Conservation (phyloP, 2,888 invertebrate species). For the Microplitis deprimator region DNA sequence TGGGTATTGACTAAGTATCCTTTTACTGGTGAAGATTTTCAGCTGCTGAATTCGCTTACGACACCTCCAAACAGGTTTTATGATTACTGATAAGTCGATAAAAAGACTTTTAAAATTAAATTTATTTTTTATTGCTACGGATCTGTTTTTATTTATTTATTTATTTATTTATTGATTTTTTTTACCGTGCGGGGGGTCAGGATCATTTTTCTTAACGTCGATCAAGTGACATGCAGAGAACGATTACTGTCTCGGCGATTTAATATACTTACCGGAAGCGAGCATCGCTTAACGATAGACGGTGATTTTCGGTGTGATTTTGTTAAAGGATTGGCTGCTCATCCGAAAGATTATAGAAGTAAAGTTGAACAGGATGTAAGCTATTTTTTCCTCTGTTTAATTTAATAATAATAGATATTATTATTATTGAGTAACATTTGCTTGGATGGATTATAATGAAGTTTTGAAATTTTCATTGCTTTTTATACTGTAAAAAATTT, state of each 20-base stretch:
- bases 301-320: conserved; percentile 13
- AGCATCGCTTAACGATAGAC: conserved; percentile 44
- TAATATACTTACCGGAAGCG: conserved; percentile 72
- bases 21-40: conserved; percentile 74
- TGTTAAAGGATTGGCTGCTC: conserved; percentile 44
- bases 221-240: conserved; percentile 68
- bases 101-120: conserved; percentile 37
- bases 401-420: conserved; percentile 2
- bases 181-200: conserved; percentile 57
- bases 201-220: conserved; percentile 73
- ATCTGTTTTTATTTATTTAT: conserved; percentile 29
- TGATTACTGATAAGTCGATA: conserved; percentile 45
- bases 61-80: conserved; percentile 78
- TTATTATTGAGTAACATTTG: conserved; percentile 1
- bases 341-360: conserved; percentile 51
- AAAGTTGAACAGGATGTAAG: conserved; percentile 54
- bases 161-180: conserved; percentile 19
- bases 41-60: conserved; percentile 74
- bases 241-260: conserved; percentile 69
- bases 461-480: not conserved
- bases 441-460: not conserved
- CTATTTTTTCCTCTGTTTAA: not conserved
- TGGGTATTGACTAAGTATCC: conserved; percentile 79
- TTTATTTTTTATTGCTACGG: conserved; percentile 23
- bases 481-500: not conserved